A percentile compares a stretch with the other conserved stretches of the same genome.
Evolutionary conservation across 2,797 vertebrate genomes (phyloP).

Genomic region (Coranthus polyacanthus): DNA sequence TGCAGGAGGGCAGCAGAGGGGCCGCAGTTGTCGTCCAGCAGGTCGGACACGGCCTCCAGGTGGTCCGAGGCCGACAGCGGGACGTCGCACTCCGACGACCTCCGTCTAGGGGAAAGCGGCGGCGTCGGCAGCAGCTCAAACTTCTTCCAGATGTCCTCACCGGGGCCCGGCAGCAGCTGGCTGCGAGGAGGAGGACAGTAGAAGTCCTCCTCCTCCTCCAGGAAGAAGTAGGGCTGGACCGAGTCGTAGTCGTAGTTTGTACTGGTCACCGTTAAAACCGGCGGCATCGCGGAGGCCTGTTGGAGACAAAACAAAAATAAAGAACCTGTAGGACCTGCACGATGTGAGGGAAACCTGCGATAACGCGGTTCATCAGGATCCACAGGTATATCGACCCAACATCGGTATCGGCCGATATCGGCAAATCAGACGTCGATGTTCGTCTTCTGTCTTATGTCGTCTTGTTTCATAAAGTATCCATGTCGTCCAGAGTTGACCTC

Average conservation of each 20-base stretch:
- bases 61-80: slow-evolving; percentile 17
- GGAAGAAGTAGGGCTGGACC: slow-evolving; percentile 84
- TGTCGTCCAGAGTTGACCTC: too few relatives aligned
- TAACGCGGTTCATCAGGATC: rapidly evolving
- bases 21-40: slow-evolving; percentile 89
- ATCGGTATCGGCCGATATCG: too few relatives aligned
- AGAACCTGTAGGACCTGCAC: too few relatives aligned
- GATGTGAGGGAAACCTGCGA: too few relatives aligned
- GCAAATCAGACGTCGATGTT: too few relatives aligned
- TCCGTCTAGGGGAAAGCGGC: slow-evolving; percentile 78
- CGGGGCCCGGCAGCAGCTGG: slow-evolving; percentile 90
- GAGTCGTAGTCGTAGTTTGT: slow-evolving; percentile 56
- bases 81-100: neutral
- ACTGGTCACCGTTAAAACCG: slow-evolving; percentile 16
- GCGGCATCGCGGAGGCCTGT: slow-evolving; percentile 38
- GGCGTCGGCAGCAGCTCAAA: slow-evolving; percentile 93
- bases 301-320: neutral
- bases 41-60: slow-evolving; percentile 72
- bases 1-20: slow-evolving; percentile 88
- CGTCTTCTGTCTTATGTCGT: too few relatives aligned
- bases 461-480: too few relatives aligned
- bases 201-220: slow-evolving; percentile 90
- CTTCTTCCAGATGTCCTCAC: slow-evolving; percentile 97
- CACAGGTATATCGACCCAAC: too few relatives aligned
- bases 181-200: slow-evolving; percentile 90